Base-by-base conservation (phyloP, 2,888 invertebrate species). In the Plemyria rubiginata region DNA sequence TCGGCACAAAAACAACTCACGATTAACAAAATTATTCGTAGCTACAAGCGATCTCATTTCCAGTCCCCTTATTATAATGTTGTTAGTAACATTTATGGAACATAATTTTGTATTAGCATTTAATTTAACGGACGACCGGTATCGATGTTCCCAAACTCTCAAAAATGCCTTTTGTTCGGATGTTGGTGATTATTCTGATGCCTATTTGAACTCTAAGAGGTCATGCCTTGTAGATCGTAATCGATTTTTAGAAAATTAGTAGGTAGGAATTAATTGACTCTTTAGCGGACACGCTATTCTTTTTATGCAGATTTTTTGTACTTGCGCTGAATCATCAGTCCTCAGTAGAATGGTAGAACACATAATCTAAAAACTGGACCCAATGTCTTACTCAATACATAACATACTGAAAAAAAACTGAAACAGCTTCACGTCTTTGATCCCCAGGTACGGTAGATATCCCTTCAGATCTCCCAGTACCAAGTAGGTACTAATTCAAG, bases 81-180 rank as follows among this genome's bases (percentile, higher is more conserved):
- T 88, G 87, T 92, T 92, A 92, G 77, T 79, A 80, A 82, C 81
- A 82, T 82, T 85, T 84, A 85, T 82, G 79, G 83, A 83, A 85
- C 85, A 87, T 87, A 86, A 87, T 90, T 81, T 85, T 83, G 80
- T 88, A 92, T 92, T 91, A 92, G 89, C 92, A 92, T 92, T 91
- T 92, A 90, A 91, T 92, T 91, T 91, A 82, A 87, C 85, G 84
- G 86, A 77, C 87, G 81, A 87, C 83, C 82, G 90, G 80, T 70
- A 72, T 71, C 83, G 82, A 80, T 76, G 86, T 86, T 87, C 84
- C 82, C 84, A 85, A 80, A 86, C 69, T 60, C 50, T 60, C 41
- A 60, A 63, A 62, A 57, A 60, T 57, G 54, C 46, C 60, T 41
- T 65, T 67, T 58, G 58, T 62, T 57, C 48, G 57, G 58, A 60